Evolutionary conservation across 2,888 invertebrate genomes (phyloP), one percentile per base, ranked within the genome.

Genomic region (Galeruca laticollis): DNA sequence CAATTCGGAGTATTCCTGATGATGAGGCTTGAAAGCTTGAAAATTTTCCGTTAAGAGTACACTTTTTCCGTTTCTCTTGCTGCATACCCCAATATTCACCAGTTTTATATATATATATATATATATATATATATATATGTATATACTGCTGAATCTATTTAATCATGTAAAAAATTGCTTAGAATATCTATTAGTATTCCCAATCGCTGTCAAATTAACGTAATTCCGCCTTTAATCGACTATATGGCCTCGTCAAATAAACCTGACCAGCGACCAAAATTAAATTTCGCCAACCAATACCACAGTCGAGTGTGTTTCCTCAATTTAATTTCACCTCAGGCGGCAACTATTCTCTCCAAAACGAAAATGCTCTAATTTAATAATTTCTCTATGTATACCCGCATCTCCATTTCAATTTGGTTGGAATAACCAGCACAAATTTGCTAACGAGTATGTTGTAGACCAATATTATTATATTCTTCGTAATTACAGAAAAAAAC

Each of bases 241-340:
- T 60, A 15, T 60, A 21, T 21, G 60, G 26, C 40, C 60, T 40
- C 15, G 64, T 52, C 56, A 65, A 65, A 65, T 57, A 65, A 57
- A 59, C 57, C 37, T 62, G 52, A 62, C 57, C 64, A 51, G 37
- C 65, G 51, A 59, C 51, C 51, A 51, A 59, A 66, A 66, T 60
- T 33, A 66, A 66, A 66, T 59, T 66, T 26, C 20, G 9, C 18
- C 26, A 49, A 33, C 63, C 31, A 63, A 56, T 63, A 56, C 63
- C 66, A 33, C 51, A 51, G 66, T 51, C 56, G 49, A 60, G n/a
- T 60, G 59, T 56, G 66, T 60, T 66, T 66, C 51, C 66, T 66
- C 59, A 51, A 66, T 66, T 66, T 66, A 66, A 66, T 66, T 66
- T 51, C 40, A 66, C 66, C 59, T 51, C 51, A 35, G 65, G 65